phyloP scores from a whole-genome alignment of 2,113 vertebrate species.

The Circaetus cinerascens region DNA sequence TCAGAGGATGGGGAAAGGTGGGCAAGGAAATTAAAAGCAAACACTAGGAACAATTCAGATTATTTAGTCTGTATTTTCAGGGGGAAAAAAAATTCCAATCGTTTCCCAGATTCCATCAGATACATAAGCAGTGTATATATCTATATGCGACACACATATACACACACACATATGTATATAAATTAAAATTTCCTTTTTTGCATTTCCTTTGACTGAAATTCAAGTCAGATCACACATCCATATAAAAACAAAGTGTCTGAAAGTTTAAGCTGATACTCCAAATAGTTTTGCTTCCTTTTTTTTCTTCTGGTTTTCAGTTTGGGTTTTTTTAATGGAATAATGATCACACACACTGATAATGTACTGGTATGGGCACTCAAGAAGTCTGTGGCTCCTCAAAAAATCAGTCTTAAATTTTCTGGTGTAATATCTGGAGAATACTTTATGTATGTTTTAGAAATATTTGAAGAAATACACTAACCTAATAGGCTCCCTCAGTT shows the following conservation, averaged over 20 bases:
- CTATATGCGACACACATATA: neutral
- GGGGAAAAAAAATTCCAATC: neutral
- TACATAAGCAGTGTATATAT: neutral
- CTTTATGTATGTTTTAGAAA: neutral
- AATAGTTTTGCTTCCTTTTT: neutral
- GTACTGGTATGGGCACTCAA: neutral
- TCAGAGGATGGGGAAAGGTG: neutral
- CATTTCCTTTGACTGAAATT: neutral
- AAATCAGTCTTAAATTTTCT: neutral
- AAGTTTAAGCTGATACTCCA: neutral
- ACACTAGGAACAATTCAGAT: neutral
- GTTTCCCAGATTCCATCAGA: neutral
- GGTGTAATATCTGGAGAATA: neutral
- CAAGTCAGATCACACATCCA: neutral
- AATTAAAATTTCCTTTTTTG: neutral
- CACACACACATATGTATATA: fast-evolving
- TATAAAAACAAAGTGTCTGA: neutral
- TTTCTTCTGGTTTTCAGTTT: neutral
- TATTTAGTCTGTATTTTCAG: neutral
- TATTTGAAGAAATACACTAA: neutral
- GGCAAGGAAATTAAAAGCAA: neutral
- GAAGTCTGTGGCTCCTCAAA: neutral
- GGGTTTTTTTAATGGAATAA: neutral
- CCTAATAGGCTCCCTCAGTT: neutral
- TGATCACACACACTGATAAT: neutral